phyloP scores from a whole-genome alignment of 2,797 vertebrate genomes.

The Gymnodraco acuticeps region DNA sequence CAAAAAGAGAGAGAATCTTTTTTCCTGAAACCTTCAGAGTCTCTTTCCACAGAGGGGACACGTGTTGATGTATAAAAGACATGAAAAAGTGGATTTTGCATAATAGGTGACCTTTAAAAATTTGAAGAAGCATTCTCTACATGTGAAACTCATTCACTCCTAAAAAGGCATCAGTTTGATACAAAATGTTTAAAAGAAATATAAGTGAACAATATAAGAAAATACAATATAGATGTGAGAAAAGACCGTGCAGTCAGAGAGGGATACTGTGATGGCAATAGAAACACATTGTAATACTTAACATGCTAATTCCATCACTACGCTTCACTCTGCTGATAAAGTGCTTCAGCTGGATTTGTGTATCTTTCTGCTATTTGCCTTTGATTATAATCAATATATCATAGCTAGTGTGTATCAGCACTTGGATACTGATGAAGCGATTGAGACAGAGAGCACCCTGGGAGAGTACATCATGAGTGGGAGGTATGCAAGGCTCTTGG shows the following conservation, averaged over 20 bases:
- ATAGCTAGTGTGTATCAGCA: constrained; percentile 9
- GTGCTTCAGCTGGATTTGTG: neutral
- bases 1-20: too few species aligned
- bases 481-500: constrained; percentile 69
- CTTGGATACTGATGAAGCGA: constrained; percentile 20
- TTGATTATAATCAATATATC: neutral
- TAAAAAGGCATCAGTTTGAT: constrained; percentile 1
- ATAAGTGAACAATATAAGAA: too few species aligned
- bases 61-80: too few species aligned
- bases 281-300: neutral
- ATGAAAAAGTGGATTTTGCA: too few species aligned
- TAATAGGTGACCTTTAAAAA: too few species aligned
- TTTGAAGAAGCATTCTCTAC: neutral
- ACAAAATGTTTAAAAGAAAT: neutral
- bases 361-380: neutral
- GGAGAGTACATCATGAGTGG: constrained; percentile 64
- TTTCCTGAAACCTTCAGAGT: too few species aligned
- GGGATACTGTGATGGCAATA: neutral
- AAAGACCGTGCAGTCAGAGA: neutral
- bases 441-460: constrained; percentile 44
- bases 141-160: neutral
- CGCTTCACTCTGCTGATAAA: neutral
- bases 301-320: neutral
- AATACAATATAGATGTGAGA: too few species aligned
- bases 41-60: too few species aligned